Conservation (phyloP, 2,888 invertebrate species). For the Sarcophaga rosellei region DNA sequence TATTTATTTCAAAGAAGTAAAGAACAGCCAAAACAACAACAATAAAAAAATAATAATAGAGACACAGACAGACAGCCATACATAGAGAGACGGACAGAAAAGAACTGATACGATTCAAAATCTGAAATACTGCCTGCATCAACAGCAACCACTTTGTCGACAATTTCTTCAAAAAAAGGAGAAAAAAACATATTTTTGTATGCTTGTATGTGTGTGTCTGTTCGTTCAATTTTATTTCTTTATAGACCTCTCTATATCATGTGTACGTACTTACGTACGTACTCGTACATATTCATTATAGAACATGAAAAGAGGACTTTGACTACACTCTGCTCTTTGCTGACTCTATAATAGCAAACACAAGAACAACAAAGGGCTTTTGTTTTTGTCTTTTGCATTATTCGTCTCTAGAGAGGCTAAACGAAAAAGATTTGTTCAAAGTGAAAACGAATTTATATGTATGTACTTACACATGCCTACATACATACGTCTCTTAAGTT, state of each 20-base stretch:
- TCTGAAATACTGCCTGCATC: constrained; percentile 49
- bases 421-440: constrained; percentile 43
- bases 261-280: not conserved
- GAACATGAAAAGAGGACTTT: constrained; percentile 13
- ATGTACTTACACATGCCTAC: not conserved
- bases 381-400: constrained; percentile 23
- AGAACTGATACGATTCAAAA: constrained; percentile 38
- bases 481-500: not conserved
- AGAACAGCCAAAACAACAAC: constrained; percentile 19
- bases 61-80: too few relatives aligned
- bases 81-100: not conserved
- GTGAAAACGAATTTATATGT: constrained; percentile 21
- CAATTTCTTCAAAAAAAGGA: not conserved
- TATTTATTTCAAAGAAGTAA: constrained; percentile 57
- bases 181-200: not conserved
- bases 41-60: constrained; percentile 22
- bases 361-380: not conserved
- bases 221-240: not conserved
- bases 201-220: not conserved
- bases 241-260: constrained; percentile 4
- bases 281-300: not conserved
- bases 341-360: not conserved
- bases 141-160: constrained; percentile 19
- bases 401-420: constrained; percentile 54
- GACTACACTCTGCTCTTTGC: constrained; percentile 8